Evolutionary conservation across 2,888 invertebrate species (phyloP).

Genomic region (Blomia tropicalis): DNA sequence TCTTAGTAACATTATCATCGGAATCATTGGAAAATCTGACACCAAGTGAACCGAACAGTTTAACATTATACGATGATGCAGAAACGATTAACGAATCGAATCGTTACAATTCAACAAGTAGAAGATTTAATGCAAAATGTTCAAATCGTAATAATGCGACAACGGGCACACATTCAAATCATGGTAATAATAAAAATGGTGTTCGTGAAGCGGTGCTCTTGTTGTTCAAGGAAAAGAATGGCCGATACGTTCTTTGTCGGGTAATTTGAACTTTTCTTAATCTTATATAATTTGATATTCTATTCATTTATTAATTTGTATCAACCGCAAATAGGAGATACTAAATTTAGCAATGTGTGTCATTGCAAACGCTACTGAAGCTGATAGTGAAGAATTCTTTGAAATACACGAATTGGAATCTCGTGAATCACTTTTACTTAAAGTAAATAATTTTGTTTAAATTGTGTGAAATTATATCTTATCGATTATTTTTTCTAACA

Average conservation of each 20-base stretch:
- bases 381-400: conserved; percentile 76
- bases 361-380: conserved; percentile 50
- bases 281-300: no score
- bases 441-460: conserved; percentile 36
- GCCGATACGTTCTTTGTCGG: conserved; percentile 63
- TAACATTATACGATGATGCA: not conserved
- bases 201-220: conserved; percentile 59
- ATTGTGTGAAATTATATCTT: conserved; percentile 2
- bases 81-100: not conserved
- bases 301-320: no score
- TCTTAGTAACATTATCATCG: conserved; percentile 57
- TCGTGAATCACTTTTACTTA: conserved; percentile 30
- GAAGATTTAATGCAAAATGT: not conserved
- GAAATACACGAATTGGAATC: conserved; percentile 48
- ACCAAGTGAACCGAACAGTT: not conserved
- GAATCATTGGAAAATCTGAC: not conserved
- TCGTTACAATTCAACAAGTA: not conserved
- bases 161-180: not conserved
- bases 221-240: conserved; percentile 73
- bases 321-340: conserved; percentile 46
- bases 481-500: conserved; percentile 25
- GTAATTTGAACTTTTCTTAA: no score
- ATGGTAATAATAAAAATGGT: not conserved
- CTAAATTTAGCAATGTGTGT: conserved; percentile 77
- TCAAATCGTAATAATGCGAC: not conserved